These are phyloP conservation scores for Ceratina calcarata DNA, from an alignment of 1,140 invertebrate genomes.

Conservation along the genomic window DNA sequence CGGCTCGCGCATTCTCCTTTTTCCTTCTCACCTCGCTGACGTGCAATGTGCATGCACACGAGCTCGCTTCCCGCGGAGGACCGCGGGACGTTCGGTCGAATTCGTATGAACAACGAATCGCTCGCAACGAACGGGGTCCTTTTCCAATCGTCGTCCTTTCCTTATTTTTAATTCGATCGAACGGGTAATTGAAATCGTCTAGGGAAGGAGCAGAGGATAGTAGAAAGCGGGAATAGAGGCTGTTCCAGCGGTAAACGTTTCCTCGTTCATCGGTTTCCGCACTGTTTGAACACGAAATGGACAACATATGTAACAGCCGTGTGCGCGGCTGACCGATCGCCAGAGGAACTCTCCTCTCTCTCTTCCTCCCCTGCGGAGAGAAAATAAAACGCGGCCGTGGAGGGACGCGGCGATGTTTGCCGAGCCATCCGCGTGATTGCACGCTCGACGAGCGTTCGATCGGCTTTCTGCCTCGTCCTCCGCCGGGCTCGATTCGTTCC, in stretches of 20 bases:
- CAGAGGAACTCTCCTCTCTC: constrained; percentile 29
- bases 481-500: constrained; percentile 34
- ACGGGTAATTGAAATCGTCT: not conserved
- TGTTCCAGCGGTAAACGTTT: constrained; percentile 19
- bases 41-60: not conserved
- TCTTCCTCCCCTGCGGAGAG: not conserved
- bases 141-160: too few relatives aligned
- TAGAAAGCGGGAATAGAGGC: not conserved
- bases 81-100: not conserved
- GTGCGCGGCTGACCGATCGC: constrained; percentile 66
- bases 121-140: too few relatives aligned
- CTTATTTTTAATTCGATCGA: not conserved
- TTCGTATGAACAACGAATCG: too few relatives aligned
- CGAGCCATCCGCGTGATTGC: constrained; percentile 66
- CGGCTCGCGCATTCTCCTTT: not conserved
- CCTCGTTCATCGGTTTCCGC: constrained; percentile 46
- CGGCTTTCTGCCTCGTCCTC: constrained; percentile 34
- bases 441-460: constrained; percentile 56
- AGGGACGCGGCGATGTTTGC: constrained; percentile 59
- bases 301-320: constrained; percentile 74
- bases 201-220: too few relatives aligned
- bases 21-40: constrained; percentile 8
- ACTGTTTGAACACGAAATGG: constrained; percentile 75
- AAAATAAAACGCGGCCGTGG: constrained; percentile 40
- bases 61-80: not conserved